Base-by-base conservation (phyloP, 2,113 vertebrate genomes). In the Rhinoderma darwinii region DNA sequence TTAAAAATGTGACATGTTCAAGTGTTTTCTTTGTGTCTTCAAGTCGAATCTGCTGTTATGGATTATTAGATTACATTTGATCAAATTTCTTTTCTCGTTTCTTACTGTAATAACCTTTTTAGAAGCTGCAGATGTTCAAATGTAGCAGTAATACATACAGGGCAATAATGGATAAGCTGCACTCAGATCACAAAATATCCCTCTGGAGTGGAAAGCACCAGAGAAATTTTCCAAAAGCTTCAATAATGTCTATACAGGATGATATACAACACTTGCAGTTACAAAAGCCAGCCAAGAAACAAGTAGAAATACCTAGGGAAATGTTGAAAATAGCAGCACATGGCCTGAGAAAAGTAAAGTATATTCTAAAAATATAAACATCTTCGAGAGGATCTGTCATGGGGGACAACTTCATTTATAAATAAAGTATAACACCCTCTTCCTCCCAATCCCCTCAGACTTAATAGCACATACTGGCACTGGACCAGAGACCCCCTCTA, bases 61-160 rank as follows among this genome's bases (percentile, higher is more conserved):
- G 61, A 70, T 80, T 78, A 86, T 86, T 86, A 80, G 76, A 80
- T 86, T 86, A 86, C 84, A 86, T 63, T 27, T 80, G 84, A 80
- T 86, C 75, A 22, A 86, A 80, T 86, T 80, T 86, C 84, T 80
- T 27, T 22, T 76, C 43, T 54, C 75, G 56, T 86, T 32, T 50
- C 35, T 86, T 79, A 30, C 32, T 14, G 43, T 37, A 86, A 86
- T 56, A 86, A 72, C 63, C 25, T 80, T 32, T 72, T 86, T 80
- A 79, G 63, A 79, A 68, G 35, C 76, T 80, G 63, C 84, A 86
- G 84, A 80, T 86, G 76, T 86, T 80, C 76, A 43, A 30, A 50
- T 50, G 56, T n/a, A 80, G 43, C 51, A 56, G 51, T 39, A 80
- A 80, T 80, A 68, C 44, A 35, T 30, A 70, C 41, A 25, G 84